Percentiles rank a stretch among this genome's conserved stretches.
Evolutionary conservation across 2,113 vertebrate species (phyloP).

Genomic region (Engystomops pustulosus): DNA sequence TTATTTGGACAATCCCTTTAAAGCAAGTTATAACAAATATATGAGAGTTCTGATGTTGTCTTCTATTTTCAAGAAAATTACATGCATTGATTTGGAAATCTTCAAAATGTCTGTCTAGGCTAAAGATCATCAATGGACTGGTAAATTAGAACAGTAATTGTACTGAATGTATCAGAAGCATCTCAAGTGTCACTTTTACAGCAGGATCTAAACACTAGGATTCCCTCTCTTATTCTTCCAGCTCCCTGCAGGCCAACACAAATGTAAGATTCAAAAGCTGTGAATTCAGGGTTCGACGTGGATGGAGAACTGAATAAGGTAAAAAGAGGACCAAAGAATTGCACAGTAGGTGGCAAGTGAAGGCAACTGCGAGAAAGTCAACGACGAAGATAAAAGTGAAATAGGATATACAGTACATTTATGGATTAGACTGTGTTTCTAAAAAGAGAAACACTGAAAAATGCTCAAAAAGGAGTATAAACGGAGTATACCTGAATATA

Average conservation of each 20-base stretch:
- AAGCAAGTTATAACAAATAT: no score
- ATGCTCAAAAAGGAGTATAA: constrained; percentile 5
- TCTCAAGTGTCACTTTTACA: not conserved
- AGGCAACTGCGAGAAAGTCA: constrained; percentile 29
- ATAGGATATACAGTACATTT: not conserved
- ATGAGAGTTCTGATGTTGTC: no score
- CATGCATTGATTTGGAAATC: not conserved
- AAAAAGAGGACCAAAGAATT: constrained; percentile 26
- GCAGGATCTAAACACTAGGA: not conserved
- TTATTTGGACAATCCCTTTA: no score
- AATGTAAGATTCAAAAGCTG: constrained; percentile 21
- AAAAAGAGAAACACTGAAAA: constrained; percentile 15
- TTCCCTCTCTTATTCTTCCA: not conserved
- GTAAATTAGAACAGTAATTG: no score
- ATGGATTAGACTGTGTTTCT: not conserved
- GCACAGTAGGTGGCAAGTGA: not conserved
- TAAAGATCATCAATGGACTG: no score
- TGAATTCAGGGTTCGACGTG: not conserved
- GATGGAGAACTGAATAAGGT: not conserved
- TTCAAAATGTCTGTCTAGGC: not conserved
- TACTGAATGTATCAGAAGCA: not conserved
- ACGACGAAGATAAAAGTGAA: constrained; percentile 28
- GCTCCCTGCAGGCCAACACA: constrained; percentile 23
- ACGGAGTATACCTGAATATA: no score
- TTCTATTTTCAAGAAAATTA: no score